phyloP scores from a whole-genome alignment of 2,113 vertebrate genomes.

The Chlamydotis undulata region DNA sequence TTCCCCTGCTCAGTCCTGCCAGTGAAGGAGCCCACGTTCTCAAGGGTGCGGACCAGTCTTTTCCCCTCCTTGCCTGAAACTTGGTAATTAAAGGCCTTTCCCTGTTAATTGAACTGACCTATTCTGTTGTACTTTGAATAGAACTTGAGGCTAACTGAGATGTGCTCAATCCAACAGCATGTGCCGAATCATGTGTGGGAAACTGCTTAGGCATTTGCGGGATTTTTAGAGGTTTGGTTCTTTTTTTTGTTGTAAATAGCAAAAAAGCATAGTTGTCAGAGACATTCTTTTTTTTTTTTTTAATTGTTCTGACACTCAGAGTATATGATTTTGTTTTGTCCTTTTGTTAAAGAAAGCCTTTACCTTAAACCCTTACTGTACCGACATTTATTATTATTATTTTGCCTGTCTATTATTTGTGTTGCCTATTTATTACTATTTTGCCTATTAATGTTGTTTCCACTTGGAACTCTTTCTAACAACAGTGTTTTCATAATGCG shows the following conservation, averaged over 20 bases:
- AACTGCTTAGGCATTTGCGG: neutral
- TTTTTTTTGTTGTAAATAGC: neutral
- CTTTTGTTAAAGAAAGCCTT: neutral
- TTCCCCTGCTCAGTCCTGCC: neutral
- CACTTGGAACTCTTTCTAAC: neutral
- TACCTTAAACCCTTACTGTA: neutral
- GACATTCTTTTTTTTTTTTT: neutral
- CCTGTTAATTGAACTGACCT: neutral
- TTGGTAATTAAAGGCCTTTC: neutral
- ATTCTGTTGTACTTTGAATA: neutral
- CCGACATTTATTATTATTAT: neutral
- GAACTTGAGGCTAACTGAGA: neutral
- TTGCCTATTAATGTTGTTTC: neutral
- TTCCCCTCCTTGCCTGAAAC: neutral
- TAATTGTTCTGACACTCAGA: neutral
- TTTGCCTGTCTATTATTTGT: neutral
- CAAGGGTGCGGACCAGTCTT: rapidly evolving
- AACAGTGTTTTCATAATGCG: neutral
- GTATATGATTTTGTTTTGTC: neutral
- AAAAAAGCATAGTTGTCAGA: neutral
- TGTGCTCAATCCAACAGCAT: neutral
- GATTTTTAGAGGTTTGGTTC: neutral
- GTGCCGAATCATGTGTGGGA: rapidly evolving
- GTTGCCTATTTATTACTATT: neutral
- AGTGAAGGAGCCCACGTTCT: neutral